Percentiles rank a stretch among this genome's conserved stretches.
These are phyloP conservation scores for Polydesmus complanatus DNA, from an alignment of 2,888 invertebrate genomes.

Conservation along the genomic window DNA sequence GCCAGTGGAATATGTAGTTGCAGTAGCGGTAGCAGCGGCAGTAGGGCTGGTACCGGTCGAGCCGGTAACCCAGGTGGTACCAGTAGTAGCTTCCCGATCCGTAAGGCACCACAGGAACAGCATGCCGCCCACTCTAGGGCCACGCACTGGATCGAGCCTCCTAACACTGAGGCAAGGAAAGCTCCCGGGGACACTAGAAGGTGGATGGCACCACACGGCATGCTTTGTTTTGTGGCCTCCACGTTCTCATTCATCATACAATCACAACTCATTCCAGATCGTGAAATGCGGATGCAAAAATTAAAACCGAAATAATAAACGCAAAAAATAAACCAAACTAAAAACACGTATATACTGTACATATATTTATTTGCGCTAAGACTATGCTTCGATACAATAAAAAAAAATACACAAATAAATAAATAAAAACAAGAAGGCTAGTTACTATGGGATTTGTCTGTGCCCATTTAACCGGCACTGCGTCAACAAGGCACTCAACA, in stretches of 20 bases:
- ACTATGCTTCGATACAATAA: too few species aligned
- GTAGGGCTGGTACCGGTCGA: background rate
- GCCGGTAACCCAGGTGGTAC: background rate
- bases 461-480: too few species aligned
- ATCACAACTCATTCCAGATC: background rate
- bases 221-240: constrained; percentile 14
- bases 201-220: constrained; percentile 14
- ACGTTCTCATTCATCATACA: background rate
- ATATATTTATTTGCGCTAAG: too few species aligned
- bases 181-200: constrained; percentile 10
- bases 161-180: background rate
- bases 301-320: too few species aligned
- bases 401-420: too few species aligned
- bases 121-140: constrained; percentile 7
- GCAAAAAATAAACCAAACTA: too few species aligned
- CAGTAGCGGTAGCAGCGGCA: background rate
- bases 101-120: constrained; percentile 17
- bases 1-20: background rate
- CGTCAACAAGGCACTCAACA: too few species aligned
- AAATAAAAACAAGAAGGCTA: too few species aligned
- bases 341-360: too few species aligned
- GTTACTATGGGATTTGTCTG: too few species aligned
- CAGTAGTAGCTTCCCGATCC: constrained; percentile 9
- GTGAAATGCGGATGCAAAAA: background rate
- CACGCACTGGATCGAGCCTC: background rate